Evolutionary conservation across 2,888 invertebrate genomes (phyloP), one percentile per base, ranked within the genome.

Genomic region (Elmis aenea): DNA sequence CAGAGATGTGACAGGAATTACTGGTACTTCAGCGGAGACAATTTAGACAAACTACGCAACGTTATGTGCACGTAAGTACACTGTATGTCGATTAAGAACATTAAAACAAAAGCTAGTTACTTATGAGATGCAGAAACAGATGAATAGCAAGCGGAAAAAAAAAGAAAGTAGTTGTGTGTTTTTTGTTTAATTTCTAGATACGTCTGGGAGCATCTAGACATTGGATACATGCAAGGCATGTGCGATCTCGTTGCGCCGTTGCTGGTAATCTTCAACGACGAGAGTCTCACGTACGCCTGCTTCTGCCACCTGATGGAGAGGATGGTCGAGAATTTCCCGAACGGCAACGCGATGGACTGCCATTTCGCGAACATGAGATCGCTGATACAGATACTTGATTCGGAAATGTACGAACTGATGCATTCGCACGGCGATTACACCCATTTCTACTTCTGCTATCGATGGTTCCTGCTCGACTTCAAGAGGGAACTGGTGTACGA

Each of bases 201-300:
- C 67, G 94, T 96, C 2, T 95, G 94, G 91, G 89, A 94, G 61
- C 89, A 95, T 63, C 69, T 96, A 50, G 92, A 94, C 28, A 79
- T 85, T 20, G 95, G 95, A 6, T 96, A 96, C 70, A 90, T 95
- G 77, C 95, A 95, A 67, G 95, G 95, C 54, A 96, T 95, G 95
- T 95, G 95, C 66, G 95, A 95, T 69, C 73, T 96, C 40, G 90
- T 86, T 1, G 95, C 95, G 0, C 95, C 94, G 0, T 71, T 96
- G 1, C 74, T 96, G 11, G 94, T 95, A 9, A 84, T 90, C 58
- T 84, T 93, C 70, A 85, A 90, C 58, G 93, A 96, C 62, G 95
- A 95, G 67, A 86, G 91, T 0, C 68, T 85, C 6, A 85, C 93
- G 1, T 92, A 94, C 62, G 89, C 90, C 39, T 87, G 94, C 61